phyloP scores from a whole-genome alignment of 2,888 invertebrate species.

The Phalera bucephala region DNA sequence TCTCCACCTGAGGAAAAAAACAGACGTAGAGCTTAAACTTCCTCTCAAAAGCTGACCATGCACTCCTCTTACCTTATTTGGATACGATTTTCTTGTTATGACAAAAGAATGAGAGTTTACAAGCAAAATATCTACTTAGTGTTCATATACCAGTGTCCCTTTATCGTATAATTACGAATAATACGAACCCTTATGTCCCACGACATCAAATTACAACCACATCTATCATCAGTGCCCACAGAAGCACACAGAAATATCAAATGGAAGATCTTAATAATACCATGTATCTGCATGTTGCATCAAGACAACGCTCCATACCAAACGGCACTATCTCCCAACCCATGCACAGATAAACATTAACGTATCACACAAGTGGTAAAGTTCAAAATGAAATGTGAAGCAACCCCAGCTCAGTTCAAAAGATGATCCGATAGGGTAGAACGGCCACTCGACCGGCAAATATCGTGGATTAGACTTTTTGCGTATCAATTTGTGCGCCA shows the following conservation, averaged over 20 bases:
- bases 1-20: no score
- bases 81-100: no score
- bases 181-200: background rate
- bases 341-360: no score
- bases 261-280: background rate
- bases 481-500: conserved; percentile 40
- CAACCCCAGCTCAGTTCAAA: conserved; percentile 16
- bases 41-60: no score
- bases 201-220: conserved; percentile 2
- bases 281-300: conserved; percentile 1
- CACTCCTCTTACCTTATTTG: no score
- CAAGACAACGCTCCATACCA: background rate
- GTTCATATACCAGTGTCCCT: no score
- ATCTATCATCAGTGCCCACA: background rate
- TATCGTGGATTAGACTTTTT: conserved; percentile 36
- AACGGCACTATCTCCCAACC: background rate
- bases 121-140: no score
- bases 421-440: conserved; percentile 22
- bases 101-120: no score
- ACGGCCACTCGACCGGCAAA: conserved; percentile 25
- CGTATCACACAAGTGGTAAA: no score
- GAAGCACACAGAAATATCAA: background rate
- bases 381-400: no score
- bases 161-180: background rate
- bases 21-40: no score